phyloP scores from a whole-genome alignment of 2,113 vertebrate genomes.

The Sminthopsis crassicaudata region DNA sequence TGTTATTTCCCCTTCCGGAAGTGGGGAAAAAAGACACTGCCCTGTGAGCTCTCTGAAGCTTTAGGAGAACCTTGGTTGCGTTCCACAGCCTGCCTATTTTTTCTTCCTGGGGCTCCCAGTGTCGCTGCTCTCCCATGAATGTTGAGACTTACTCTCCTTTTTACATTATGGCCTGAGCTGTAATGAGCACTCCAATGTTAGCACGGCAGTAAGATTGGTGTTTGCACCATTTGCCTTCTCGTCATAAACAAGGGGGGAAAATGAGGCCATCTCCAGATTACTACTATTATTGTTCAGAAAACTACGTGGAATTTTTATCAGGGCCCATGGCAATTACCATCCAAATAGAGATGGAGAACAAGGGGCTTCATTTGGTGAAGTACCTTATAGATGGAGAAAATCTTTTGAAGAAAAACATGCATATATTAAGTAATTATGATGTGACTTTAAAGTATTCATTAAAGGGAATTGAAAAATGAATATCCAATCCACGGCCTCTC shows the following conservation, averaged over 20 bases:
- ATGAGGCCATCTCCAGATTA: background rate
- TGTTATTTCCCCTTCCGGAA: background rate
- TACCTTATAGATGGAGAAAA: slow-evolving; percentile 1
- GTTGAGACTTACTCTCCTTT: background rate
- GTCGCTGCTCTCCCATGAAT: background rate
- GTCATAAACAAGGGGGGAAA: slow-evolving; percentile 3
- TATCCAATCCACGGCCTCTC: slow-evolving; percentile 41
- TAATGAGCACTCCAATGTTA: slow-evolving; percentile 21
- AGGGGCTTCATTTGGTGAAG: slow-evolving; percentile 53
- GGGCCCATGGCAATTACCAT: background rate
- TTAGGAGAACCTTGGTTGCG: background rate
- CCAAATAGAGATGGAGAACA: background rate
- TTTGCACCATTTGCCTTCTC: slow-evolving; percentile 19
- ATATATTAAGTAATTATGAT: slow-evolving; percentile 8
- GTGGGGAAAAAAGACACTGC: background rate
- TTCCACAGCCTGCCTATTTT: background rate
- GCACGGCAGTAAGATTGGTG: background rate
- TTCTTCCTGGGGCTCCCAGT: background rate
- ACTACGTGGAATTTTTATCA: background rate
- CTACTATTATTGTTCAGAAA: background rate
- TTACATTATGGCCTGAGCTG: background rate
- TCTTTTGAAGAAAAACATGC: slow-evolving; percentile 24
- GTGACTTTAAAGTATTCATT: slow-evolving; percentile 35
- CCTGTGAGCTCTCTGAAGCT: background rate
- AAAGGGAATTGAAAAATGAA: slow-evolving; percentile 19